Evolutionary conservation across 2,113 vertebrate genomes (phyloP).

Genomic region (Pomatostomus ruficeps): DNA sequence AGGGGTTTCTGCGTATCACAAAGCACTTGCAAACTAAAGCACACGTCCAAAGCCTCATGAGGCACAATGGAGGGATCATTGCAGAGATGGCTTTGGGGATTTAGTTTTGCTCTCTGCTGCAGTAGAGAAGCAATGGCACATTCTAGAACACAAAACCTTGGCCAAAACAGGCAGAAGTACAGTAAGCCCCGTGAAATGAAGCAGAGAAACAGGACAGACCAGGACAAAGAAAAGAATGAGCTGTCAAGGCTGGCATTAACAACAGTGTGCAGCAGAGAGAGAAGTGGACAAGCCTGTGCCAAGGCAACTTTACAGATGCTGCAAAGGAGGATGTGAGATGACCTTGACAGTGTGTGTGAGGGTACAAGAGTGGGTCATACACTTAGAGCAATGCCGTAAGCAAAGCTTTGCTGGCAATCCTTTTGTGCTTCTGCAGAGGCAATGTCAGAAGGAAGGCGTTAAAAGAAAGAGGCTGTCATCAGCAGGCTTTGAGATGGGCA

Average conservation of each 20-base stretch:
- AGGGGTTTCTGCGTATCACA: background rate
- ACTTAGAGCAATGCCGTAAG: background rate
- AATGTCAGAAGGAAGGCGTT: background rate
- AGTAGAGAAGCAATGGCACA: background rate
- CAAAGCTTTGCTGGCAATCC: background rate
- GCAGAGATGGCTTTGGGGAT: background rate
- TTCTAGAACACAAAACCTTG: background rate
- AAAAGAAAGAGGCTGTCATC: background rate
- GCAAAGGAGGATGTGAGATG: background rate
- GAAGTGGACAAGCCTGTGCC: background rate
- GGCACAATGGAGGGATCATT: background rate
- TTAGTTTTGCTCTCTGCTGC: background rate
- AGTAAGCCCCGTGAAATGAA: background rate
- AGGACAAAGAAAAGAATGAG: background rate
- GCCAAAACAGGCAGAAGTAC: background rate
- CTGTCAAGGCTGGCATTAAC: background rate
- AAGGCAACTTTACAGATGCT: background rate
- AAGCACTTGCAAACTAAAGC: background rate
- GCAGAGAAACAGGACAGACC: background rate
- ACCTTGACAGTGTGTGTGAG: background rate
- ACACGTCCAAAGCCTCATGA: background rate
- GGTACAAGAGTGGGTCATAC: background rate
- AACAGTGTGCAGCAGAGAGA: background rate
- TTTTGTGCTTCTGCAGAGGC: background rate
- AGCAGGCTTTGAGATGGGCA: background rate